Evolutionary conservation across 2,113 vertebrate species (phyloP), one percentile per base, ranked within the genome.

Genomic region (Puma concolor): DNA sequence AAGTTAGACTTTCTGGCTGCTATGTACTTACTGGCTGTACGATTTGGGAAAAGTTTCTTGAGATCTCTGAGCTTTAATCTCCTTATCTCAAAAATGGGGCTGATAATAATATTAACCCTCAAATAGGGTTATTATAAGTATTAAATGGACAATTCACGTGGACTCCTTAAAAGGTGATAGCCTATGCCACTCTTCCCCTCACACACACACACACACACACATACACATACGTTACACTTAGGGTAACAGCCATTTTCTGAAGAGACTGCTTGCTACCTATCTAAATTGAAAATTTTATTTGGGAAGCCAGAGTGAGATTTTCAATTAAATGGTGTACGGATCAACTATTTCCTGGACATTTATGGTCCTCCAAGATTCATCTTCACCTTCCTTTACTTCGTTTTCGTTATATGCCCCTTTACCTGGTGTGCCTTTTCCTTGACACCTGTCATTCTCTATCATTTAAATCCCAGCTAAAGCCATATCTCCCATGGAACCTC

Each of bases 401-500:
- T 93, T 67, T 91, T 77, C 16, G 16, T 64, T 85, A 69, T 76
- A 23, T 64, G 10, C 41, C 50, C 54, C 36, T 92, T 92, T 71
- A 76, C 16, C 27, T 82, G 17, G 14, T 50, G 81, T 60, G 21
- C 4, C 38, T 38, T 94, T 31, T 87, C 33, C 27, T 93, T 36
- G 86, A 44, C 2, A 84, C 10, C 10, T 33, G 44, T 88, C n/a
- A 72, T 63, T 91, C 31, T 85, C 15, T 77, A 79, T 93, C 44
- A 69, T 85, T 96, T 94, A 71, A 96, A 52, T 81, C 50, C 80
- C 25, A 89, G 54, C 9, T 88, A 60, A 94, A 86, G n/a, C 19
- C 17, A 38, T 50, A 54, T 89, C 33, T 91, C 57, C 41, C 41
- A 50, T 41, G 50, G 77, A 88, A 84, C 48, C 88, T 83, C 31